Evolutionary conservation across 2,888 invertebrate genomes (phyloP).

Genomic region (Pammene aurita): DNA sequence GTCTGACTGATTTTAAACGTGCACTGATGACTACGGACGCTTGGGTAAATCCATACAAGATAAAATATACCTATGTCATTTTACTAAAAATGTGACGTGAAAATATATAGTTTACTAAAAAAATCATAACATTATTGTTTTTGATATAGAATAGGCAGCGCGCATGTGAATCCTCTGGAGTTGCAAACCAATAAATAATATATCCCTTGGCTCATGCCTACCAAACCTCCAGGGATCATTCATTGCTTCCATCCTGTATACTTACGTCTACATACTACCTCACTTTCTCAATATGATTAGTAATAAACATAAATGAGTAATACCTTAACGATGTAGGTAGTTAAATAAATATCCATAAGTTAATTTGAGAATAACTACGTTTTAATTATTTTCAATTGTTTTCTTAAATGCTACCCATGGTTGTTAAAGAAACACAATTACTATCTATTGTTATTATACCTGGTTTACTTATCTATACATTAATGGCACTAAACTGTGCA

Average conservation of each 20-base stretch:
- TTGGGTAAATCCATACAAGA: too few species aligned
- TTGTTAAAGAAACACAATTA: not conserved
- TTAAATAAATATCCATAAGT: not conserved
- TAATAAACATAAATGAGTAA: not conserved
- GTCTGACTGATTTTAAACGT: too few species aligned
- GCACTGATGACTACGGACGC: too few species aligned
- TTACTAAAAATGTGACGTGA: too few species aligned
- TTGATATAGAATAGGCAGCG: too few species aligned
- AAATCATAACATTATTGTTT: too few species aligned
- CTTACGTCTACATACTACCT: not conserved
- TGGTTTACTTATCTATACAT: not conserved
- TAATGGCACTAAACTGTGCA: conserved; percentile 7
- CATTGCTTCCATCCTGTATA: not conserved
- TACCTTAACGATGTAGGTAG: not conserved
- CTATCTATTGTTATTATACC: not conserved
- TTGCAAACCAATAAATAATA: too few species aligned
- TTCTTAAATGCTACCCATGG: not conserved
- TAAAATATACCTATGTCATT: too few species aligned
- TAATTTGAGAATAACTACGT: not conserved
- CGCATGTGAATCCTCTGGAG: too few species aligned
- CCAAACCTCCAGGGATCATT: too few species aligned
- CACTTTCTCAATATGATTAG: not conserved
- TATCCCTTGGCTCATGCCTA: too few species aligned
- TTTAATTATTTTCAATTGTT: conserved; percentile 5
- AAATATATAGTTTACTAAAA: too few species aligned